Conservation (phyloP, 1,140 invertebrate species). For the Bombyx mori region DNA sequence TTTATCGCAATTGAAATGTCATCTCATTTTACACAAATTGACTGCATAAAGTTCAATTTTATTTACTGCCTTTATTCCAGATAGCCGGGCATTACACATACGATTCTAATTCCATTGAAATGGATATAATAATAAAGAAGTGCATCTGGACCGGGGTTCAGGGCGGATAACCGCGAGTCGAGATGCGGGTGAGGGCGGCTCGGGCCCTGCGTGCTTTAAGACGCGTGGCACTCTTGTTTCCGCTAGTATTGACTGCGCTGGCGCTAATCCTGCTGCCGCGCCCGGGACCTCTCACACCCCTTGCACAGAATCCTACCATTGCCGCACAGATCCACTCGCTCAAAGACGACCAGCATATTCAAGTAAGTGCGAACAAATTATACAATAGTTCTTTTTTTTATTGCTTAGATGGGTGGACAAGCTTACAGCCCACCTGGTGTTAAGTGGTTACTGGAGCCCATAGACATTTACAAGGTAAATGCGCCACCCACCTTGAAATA, state of each 20-base stretch:
- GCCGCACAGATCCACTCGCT: conserved; percentile 19
- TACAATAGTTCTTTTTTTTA: too few relatives aligned
- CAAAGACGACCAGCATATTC: conserved; percentile 20
- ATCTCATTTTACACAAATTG: too few relatives aligned
- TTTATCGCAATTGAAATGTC: too few relatives aligned
- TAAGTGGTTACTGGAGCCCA: too few relatives aligned
- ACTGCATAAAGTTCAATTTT: too few relatives aligned
- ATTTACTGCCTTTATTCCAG: too few relatives aligned
- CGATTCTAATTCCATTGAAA: neutral
- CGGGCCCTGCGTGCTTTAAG: conserved; percentile 51
- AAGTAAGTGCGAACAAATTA: conserved; percentile 1
- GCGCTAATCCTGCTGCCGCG: conserved; percentile 58
- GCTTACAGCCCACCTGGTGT: too few relatives aligned
- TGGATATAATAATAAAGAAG: conserved; percentile 1
- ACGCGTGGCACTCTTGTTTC: conserved; percentile 50
- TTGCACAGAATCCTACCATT: conserved; percentile 21
- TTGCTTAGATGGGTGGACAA: too few relatives aligned
- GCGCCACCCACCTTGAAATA: too few relatives aligned
- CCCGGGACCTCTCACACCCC: conserved; percentile 30
- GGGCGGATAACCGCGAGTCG: conserved; percentile 10
- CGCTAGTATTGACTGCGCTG: conserved; percentile 46
- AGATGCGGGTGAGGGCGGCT: conserved; percentile 60
- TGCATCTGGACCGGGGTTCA: neutral
- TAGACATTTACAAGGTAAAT: too few relatives aligned
- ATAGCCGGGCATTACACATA: too few relatives aligned